Evolutionary conservation across 2,113 vertebrate species (phyloP), one percentile per base, ranked within the genome.

Genomic region (Ailurus styani): DNA sequence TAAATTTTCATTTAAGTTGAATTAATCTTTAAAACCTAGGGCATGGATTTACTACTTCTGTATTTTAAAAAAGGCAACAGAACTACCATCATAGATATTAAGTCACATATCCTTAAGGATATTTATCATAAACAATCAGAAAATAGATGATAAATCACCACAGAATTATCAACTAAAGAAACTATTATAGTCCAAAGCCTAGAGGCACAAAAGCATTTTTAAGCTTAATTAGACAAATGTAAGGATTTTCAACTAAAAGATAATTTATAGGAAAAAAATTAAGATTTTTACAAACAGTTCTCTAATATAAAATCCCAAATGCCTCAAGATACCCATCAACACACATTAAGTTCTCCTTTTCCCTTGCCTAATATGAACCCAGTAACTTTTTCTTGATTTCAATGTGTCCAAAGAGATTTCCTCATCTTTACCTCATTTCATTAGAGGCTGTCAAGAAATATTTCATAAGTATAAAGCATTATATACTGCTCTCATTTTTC

Each of bases 271-370:
- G 25, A 77, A 88, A 95, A 87, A 31, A 12, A n/a, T 37, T 64
- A 91, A 37, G 55, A 84, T 77, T 91, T 93, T 94, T 81, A 60
- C 37, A 87, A 85, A 81, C 34, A 78, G 31, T 45, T 90, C 20
- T 81, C 2, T 85, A 81, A 86, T 73, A 86, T 37, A 85, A 94
- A 94, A 77, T 64, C 34, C 29, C 29, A 20, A 83, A 64, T 84
- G 54, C 55, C 45, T 86, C 18, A 90, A 92, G 14, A 95, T 70
- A 55, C 20, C 37, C n/a, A 81, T 52, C 29, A 94, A 40, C n/a
- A n/a, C 47, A 31, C 42, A 95, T 96, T 88, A 54, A 75, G 31
- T 68, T 91, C 8, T 95, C 50, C 84, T 88, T 66, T 93, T 81
- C 77, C 45, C 50, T 93, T 88, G 23, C 23, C 23, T n/a, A 79